Evolutionary conservation across 2,797 vertebrate genomes (phyloP).

Genomic region (Halcyon badia): DNA sequence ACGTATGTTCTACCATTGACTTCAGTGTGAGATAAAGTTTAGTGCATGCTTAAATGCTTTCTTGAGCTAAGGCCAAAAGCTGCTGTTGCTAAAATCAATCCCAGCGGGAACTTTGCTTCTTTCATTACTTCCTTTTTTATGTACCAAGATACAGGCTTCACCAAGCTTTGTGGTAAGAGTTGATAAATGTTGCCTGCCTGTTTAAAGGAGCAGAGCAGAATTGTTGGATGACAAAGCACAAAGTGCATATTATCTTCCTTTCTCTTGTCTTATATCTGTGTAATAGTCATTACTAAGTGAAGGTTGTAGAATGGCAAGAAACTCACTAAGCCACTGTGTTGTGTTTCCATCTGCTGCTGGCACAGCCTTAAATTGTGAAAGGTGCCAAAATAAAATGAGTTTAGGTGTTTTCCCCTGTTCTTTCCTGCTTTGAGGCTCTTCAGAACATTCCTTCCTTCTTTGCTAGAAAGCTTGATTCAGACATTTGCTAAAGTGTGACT

Average conservation of each 20-base stretch:
- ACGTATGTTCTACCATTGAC: background rate
- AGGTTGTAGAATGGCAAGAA: background rate
- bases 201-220: background rate
- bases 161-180: background rate
- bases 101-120: background rate
- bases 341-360: background rate
- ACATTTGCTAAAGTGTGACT: background rate
- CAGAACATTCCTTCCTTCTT: background rate
- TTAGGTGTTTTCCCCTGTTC: background rate
- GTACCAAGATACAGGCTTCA: background rate
- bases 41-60: conserved; percentile 27
- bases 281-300: background rate
- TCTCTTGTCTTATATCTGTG: background rate
- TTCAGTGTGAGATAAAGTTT: conserved; percentile 21
- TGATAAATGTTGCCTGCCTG: background rate
- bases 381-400: background rate
- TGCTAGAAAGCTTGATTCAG: background rate
- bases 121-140: conserved; percentile 1
- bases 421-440: background rate
- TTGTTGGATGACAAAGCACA: background rate
- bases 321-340: background rate
- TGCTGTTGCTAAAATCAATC: background rate
- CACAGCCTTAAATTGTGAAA: background rate
- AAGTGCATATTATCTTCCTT: background rate
- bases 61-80: conserved; percentile 1